Conservation (phyloP, 2,888 invertebrate species). For the Polylopha cassiicola region DNA sequence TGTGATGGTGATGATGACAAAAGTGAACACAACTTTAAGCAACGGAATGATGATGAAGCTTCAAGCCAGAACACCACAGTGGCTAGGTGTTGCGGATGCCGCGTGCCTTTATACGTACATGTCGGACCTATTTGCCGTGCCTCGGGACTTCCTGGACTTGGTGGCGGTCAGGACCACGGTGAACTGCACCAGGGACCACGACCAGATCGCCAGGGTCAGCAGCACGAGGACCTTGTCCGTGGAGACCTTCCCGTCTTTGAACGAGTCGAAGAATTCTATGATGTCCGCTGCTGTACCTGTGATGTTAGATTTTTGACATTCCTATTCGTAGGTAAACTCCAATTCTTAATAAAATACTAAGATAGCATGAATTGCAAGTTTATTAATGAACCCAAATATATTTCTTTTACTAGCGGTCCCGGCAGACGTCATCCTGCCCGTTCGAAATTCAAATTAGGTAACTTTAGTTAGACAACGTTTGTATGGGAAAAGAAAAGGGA, state of each 20-base stretch:
- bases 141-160: conserved; percentile 84
- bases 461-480: too few species aligned
- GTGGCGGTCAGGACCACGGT: conserved; percentile 95
- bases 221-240: conserved; percentile 87
- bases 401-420: too few species aligned
- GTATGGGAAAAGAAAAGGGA: too few species aligned
- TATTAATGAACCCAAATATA: too few species aligned
- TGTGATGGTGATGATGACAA: too few species aligned
- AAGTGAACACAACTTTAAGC: too few species aligned
- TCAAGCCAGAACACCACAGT: neutral
- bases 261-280: conserved; percentile 97
- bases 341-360: too few species aligned
- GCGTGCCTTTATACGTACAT: conserved; percentile 58
- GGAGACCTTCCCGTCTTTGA: conserved; percentile 91
- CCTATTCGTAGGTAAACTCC: too few species aligned
- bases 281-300: conserved; percentile 95
- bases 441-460: too few species aligned
- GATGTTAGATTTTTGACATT: neutral
- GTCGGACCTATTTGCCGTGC: conserved; percentile 78
- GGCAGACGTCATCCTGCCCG: too few species aligned
- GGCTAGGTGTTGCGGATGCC: conserved; percentile 21
- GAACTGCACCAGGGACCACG: conserved; percentile 95
- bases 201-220: conserved; percentile 93
- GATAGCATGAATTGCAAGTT: too few species aligned
- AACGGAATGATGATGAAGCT: neutral